Conservation (phyloP, 2,113 vertebrate species). For the Theristicus caerulescens region DNA sequence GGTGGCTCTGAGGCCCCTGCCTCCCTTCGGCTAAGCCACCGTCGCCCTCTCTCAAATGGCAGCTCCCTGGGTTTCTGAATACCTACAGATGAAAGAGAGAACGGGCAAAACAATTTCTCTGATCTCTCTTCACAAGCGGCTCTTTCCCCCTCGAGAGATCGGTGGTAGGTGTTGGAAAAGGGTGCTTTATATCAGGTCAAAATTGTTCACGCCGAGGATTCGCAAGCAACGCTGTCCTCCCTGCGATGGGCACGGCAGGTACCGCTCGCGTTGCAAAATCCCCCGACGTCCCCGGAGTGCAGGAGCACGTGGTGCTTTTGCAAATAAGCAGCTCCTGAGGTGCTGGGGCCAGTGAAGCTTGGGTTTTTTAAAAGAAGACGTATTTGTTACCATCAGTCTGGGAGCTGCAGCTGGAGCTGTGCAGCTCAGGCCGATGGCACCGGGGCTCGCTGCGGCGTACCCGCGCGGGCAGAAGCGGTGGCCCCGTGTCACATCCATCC, state of each 20-base stretch:
- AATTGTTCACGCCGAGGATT: neutral
- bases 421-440: neutral
- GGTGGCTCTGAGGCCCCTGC: neutral
- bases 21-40: neutral
- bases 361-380: neutral
- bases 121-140: neutral
- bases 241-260: too few relatives aligned
- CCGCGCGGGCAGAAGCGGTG: rapidly evolving
- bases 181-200: neutral
- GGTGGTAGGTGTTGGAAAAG: neutral
- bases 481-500: rapidly evolving
- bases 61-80: neutral
- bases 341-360: neutral
- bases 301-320: neutral
- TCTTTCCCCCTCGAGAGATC: neutral
- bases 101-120: neutral
- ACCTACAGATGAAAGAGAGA: neutral
- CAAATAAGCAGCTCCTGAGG: neutral
- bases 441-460: too few relatives aligned
- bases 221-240: neutral
- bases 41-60: neutral
- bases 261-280: rapidly evolving
- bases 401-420: neutral
- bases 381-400: neutral
- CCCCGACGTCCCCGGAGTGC: rapidly evolving